These are phyloP conservation scores for Malurus cyaneus DNA, from an alignment of 2,113 vertebrate genomes.

Conservation along the genomic window DNA sequence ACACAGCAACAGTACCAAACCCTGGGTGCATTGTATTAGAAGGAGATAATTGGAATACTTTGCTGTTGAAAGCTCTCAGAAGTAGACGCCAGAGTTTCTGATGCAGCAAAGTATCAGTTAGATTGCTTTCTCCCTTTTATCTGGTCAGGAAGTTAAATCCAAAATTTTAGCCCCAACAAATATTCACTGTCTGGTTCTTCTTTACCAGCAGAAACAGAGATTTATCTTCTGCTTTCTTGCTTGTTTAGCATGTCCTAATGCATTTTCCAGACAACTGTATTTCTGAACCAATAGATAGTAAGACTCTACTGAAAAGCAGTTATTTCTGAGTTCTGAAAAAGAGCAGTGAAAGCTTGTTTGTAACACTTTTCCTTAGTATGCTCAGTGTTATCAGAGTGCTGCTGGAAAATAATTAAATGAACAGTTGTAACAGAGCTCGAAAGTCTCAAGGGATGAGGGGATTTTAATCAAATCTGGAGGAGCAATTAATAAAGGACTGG, in stretches of 20 bases:
- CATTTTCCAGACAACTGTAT: not conserved
- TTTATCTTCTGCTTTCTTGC: not conserved
- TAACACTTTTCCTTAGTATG: not conserved
- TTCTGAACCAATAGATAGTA: not conserved
- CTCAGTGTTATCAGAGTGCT: slow-evolving; percentile 38
- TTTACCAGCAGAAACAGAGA: not conserved
- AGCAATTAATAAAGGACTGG: slow-evolving; percentile 65
- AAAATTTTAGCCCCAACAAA: not conserved
- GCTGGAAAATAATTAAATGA: slow-evolving; percentile 69
- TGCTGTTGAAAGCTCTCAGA: not conserved
- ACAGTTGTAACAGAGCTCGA: slow-evolving; percentile 61
- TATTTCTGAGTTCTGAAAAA: not conserved
- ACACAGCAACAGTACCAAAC: not conserved
- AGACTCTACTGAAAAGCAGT: not conserved
- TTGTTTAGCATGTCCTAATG: not conserved
- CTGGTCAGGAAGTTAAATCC: not conserved
- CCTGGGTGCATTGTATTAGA: not conserved
- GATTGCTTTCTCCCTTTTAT: not conserved
- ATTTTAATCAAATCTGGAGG: slow-evolving; percentile 69
- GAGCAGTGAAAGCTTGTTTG: not conserved
- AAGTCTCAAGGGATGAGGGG: slow-evolving; percentile 33
- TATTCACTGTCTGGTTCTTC: not conserved
- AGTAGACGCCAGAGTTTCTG: not conserved
- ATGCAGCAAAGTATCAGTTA: not conserved
- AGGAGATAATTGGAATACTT: not conserved